Evolutionary conservation across 53 echinoderm and acorn worm genomes (phyloP), one percentile per base, ranked within the genome.

Genomic region (Echinarachnius parma): DNA sequence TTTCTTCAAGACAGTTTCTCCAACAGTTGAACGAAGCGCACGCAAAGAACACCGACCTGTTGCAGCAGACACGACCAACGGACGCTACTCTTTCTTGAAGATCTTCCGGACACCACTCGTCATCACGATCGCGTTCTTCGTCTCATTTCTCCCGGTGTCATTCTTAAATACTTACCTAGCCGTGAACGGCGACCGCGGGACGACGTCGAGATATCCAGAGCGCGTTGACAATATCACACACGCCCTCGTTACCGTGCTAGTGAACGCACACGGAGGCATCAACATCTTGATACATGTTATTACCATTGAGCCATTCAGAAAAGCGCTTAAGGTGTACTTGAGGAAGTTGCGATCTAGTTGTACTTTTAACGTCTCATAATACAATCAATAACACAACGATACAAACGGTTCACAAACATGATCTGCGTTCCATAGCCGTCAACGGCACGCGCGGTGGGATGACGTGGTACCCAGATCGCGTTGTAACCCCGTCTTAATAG

Each of bases 301-400:
- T 14, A 63, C 64, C 42, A 44, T 63, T 10, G 16, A 42, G 14
- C 64, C 64, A 23, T 63, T 63, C 26, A 63, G 46, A 44, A n/a
- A n/a, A n/a, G n/a, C n/a, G n/a, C n/a, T n/a, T n/a, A n/a, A n/a
- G n/a, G n/a, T n/a, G n/a, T n/a, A n/a, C n/a, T n/a, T n/a, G n/a
- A n/a, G n/a, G n/a, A n/a, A n/a, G n/a, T n/a, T n/a, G n/a, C n/a
- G n/a, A n/a, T n/a, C n/a, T n/a, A n/a, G n/a, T n/a, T n/a, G n/a
- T n/a, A n/a, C n/a, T n/a, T n/a, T n/a, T n/a, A n/a, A n/a, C n/a
- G n/a, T n/a, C n/a, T n/a, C n/a, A n/a, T n/a, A n/a, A n/a, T n/a
- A n/a, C n/a, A n/a, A n/a, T n/a, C n/a, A n/a, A n/a, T n/a, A n/a
- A n/a, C n/a, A n/a, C n/a, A n/a, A n/a, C n/a, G n/a, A n/a, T n/a